Evolutionary conservation across 2,797 vertebrate species (phyloP).

Genomic region (Pseudochirops cupreus): DNA sequence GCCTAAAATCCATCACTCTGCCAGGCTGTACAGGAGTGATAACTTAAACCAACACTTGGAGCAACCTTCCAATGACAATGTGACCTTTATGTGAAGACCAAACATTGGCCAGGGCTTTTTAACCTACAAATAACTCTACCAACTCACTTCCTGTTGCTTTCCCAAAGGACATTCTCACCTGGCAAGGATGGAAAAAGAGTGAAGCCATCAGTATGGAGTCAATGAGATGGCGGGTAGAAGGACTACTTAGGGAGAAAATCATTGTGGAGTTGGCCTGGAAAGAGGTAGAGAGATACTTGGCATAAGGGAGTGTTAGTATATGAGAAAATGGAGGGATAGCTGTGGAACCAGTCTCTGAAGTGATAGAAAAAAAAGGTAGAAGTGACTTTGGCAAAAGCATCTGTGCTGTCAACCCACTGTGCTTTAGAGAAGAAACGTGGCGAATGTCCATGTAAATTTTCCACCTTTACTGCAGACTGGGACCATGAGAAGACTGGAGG

Average conservation of each 20-base stretch:
- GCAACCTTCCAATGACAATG: conserved; percentile 34
- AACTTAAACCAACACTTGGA: conserved; percentile 31
- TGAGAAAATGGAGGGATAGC: conserved; percentile 46
- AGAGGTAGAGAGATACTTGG: not conserved
- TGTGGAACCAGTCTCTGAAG: conserved; percentile 22
- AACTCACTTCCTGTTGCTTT: not conserved
- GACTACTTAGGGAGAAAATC: conserved; percentile 39
- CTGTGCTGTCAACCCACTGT: conserved; percentile 22
- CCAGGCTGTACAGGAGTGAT: conserved; percentile 21
- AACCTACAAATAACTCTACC: not conserved
- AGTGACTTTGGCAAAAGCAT: conserved; percentile 23
- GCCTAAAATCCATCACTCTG: conserved; percentile 34
- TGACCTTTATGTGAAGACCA: conserved; percentile 39
- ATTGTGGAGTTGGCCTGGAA: conserved; percentile 1
- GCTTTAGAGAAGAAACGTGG: not conserved
- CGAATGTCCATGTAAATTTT: conserved; percentile 3
- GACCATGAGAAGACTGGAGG: conserved; percentile 1
- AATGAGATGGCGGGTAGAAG: conserved; percentile 33
- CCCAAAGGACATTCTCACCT: conserved; percentile 32
- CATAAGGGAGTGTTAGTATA: conserved; percentile 32
- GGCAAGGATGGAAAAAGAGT: not conserved
- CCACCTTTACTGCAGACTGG: conserved; percentile 34
- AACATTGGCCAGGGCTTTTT: conserved; percentile 4
- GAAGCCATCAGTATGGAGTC: conserved; percentile 36
- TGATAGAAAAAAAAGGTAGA: conserved; percentile 5